Evolutionary conservation across 2,888 invertebrate species (phyloP).

Genomic region (Diaperis boleti): DNA sequence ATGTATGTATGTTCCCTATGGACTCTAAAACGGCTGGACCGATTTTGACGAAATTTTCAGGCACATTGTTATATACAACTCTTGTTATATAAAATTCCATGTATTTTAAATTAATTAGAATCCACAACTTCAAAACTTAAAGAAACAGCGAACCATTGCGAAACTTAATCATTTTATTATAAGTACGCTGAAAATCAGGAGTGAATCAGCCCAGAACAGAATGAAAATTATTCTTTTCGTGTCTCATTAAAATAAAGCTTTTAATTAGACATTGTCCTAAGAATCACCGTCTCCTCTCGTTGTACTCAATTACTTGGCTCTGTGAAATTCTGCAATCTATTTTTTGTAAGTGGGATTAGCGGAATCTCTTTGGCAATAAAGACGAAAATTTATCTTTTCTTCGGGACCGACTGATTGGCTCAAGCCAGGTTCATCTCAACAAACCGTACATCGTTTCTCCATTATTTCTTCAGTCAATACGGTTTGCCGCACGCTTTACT

Average conservation of each 20-base stretch:
- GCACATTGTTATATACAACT: no score
- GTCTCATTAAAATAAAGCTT: conserved; percentile 17
- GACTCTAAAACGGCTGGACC: no score
- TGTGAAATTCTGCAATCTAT: conserved; percentile 22
- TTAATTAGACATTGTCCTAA: conserved; percentile 22
- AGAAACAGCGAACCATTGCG: no score
- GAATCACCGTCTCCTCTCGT: conserved; percentile 11
- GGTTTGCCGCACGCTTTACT: not conserved
- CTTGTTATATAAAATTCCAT: no score
- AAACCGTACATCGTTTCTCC: conserved; percentile 32
- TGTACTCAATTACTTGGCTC: conserved; percentile 25
- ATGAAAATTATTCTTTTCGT: conserved; percentile 14
- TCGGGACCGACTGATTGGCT: conserved; percentile 20
- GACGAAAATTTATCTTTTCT: conserved; percentile 18
- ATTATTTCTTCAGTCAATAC: conserved; percentile 22
- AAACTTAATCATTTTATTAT: conserved; percentile 5
- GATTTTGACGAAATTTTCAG: no score
- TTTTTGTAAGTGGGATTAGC: conserved; percentile 18
- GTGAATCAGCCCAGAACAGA: conserved; percentile 3
- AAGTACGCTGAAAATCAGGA: conserved; percentile 4
- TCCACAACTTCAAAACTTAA: no score
- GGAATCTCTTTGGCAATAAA: conserved; percentile 13
- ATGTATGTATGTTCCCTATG: no score
- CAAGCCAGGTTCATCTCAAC: conserved; percentile 24
- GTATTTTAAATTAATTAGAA: no score